Conservation (phyloP, 2,797 vertebrate species). For the Coranthus polyacanthus region DNA sequence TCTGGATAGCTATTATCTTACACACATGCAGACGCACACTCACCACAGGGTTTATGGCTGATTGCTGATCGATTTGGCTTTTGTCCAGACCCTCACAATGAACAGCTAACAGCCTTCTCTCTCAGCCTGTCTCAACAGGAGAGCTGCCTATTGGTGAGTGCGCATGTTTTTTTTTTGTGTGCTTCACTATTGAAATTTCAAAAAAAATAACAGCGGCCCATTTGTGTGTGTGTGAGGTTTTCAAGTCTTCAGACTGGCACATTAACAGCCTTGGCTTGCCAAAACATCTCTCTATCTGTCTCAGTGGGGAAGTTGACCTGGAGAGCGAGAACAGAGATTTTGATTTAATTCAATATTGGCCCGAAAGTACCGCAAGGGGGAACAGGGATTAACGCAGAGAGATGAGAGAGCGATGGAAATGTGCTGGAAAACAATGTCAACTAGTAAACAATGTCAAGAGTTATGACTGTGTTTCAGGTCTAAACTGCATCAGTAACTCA, state of each 20-base stretch:
- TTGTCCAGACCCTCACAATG: conserved; percentile 52
- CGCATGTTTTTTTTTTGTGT: conserved; percentile 14
- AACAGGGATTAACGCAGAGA: conserved; percentile 31
- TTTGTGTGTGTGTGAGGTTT: conserved; percentile 15
- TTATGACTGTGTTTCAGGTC: conserved; percentile 38
- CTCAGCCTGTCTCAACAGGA: conserved; percentile 15
- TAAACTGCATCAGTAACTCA: conserved; percentile 24
- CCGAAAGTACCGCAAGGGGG: conserved; percentile 24
- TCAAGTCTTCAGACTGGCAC: conserved; percentile 2
- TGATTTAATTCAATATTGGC: conserved; percentile 25
- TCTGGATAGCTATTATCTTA: conserved; percentile 5
- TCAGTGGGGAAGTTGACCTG: conserved; percentile 29
- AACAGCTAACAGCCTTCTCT: conserved; percentile 42
- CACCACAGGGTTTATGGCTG: conserved; percentile 39
- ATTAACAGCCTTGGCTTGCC: conserved; percentile 4
- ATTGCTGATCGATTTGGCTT: conserved; percentile 70
- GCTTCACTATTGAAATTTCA: neutral
- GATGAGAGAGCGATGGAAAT: conserved; percentile 21
- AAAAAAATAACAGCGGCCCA: conserved; percentile 2
- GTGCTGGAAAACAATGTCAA: conserved; percentile 38
- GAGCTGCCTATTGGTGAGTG: conserved; percentile 1
- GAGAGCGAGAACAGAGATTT: conserved; percentile 11
- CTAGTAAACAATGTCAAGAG: conserved; percentile 40
- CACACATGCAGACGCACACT: conserved; percentile 10
- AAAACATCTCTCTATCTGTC: neutral